These are phyloP conservation scores for Ceratotherium simum DNA, from an alignment of 2,113 vertebrate genomes.

Conservation along the genomic window DNA sequence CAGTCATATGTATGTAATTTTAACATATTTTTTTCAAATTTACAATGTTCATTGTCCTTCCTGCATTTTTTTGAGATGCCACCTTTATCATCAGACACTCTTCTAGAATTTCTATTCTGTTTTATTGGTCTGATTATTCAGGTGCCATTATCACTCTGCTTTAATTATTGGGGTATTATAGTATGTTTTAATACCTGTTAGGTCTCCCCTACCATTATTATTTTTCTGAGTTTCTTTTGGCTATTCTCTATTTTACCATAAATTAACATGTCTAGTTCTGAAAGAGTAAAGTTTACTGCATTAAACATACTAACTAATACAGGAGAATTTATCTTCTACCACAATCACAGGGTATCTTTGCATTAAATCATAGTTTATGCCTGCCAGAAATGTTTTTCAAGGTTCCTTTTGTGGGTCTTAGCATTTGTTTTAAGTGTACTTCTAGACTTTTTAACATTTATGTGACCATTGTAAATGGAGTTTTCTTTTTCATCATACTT, in stretches of 20 bases:
- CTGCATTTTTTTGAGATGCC: background rate
- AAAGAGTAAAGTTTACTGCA: background rate
- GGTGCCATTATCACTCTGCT: background rate
- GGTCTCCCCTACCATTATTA: background rate
- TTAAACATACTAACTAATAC: background rate
- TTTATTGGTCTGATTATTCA: background rate
- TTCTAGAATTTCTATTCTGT: background rate
- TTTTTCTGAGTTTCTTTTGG: background rate
- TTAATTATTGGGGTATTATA: background rate
- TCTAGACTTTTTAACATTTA: background rate
- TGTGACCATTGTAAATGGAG: background rate
- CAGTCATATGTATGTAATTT: background rate
- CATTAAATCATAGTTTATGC: background rate
- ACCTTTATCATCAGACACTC: background rate
- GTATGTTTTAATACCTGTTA: background rate
- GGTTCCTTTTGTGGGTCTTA: background rate
- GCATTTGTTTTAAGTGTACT: background rate
- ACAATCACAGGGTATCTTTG: background rate
- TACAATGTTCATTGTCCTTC: background rate
- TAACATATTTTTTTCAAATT: background rate
- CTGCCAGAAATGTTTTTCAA: background rate
- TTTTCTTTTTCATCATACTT: background rate
- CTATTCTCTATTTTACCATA: background rate
- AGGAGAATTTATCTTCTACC: background rate
- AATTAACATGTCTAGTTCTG: background rate